Base-by-base conservation (phyloP, 2,888 invertebrate genomes). In the Druceiella hillmani region DNA sequence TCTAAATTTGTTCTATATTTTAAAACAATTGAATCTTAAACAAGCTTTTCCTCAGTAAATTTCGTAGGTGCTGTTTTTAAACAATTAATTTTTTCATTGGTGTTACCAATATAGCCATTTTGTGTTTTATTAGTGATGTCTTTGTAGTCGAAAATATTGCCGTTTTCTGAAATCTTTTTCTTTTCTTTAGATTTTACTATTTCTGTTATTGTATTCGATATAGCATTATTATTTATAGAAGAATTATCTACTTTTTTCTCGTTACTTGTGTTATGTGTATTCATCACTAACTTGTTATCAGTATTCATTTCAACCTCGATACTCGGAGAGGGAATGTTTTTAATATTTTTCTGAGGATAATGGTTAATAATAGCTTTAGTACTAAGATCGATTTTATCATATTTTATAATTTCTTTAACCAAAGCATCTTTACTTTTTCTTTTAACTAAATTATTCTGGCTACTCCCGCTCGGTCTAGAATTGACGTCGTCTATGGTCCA, bases 31-130 rank as follows among this genome's bases (percentile, higher is more conserved):
- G 14, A 17, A 13, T 56, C 58, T 69, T 64, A 70, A 64, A 70
- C 69, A 50, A 70, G 66, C 40, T 70, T 70, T 48, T 70, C 70
- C 56, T 70, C 69, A 17, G 66, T 58, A 46, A 70, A 68, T 46
- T 66, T 69, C 3, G 63, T 59, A 20, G 66, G 61, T 38, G 64
- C 58, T 46, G 59, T 61, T 31, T 58, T 48, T 17, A n/a, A n/a
- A n/a, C n/a, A n/a, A n/a, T n/a, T n/a, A n/a, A 59, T 50, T 43
- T 62, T 61, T 36, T 55, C 51, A 45, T 50, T 55, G 41, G 49
- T 57, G 46, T 50, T 14, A 46, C 54, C 49, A 45, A 54, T 53
- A 33, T 56, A 50, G 36, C 55, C 52, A 42, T 56, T 56, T 3
- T 45, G 44, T 59, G 22, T 45, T 48, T 28, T 49, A 36, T 61